Evolutionary conservation across 2,888 invertebrate species (phyloP).

Genomic region (Spisula solida): DNA sequence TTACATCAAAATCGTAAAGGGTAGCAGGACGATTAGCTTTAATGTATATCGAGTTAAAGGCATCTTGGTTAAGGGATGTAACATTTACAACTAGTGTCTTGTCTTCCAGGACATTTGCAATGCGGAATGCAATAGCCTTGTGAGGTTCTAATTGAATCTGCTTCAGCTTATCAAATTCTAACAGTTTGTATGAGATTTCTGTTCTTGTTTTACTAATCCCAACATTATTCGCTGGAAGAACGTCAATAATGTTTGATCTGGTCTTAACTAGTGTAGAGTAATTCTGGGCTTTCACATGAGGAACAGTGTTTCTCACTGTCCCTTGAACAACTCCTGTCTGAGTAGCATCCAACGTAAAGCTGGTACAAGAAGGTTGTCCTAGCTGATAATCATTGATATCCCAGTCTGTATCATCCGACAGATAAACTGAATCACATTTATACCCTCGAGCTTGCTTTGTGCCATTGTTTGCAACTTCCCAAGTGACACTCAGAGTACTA

Average conservation of each 20-base stretch:
- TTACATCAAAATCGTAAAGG: conserved; percentile 51
- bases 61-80: conserved; percentile 7
- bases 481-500: conserved; percentile 37
- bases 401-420: conserved; percentile 55
- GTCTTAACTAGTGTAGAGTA: conserved; percentile 59
- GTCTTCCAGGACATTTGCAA: conserved; percentile 48
- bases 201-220: conserved; percentile 33
- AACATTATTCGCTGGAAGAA: conserved; percentile 54
- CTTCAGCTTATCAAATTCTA: conserved; percentile 1
- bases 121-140: conserved; percentile 15
- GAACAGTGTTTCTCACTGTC: neutral
- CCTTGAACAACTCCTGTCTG: neutral
- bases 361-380: conserved; percentile 51
- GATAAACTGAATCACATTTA: conserved; percentile 63
- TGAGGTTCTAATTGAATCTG: neutral
- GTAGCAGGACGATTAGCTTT: conserved; percentile 56
- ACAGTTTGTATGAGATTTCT: conserved; percentile 12
- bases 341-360: conserved; percentile 37
- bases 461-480: conserved; percentile 59
- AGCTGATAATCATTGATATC: conserved; percentile 56
- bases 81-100: conserved; percentile 49
- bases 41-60: conserved; percentile 44
- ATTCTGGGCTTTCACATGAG: conserved; percentile 22
- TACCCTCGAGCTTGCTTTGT: conserved; percentile 43
- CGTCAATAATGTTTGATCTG: conserved; percentile 57